phyloP scores from a whole-genome alignment of 2,797 vertebrate species.

The Myotis findleyi region DNA sequence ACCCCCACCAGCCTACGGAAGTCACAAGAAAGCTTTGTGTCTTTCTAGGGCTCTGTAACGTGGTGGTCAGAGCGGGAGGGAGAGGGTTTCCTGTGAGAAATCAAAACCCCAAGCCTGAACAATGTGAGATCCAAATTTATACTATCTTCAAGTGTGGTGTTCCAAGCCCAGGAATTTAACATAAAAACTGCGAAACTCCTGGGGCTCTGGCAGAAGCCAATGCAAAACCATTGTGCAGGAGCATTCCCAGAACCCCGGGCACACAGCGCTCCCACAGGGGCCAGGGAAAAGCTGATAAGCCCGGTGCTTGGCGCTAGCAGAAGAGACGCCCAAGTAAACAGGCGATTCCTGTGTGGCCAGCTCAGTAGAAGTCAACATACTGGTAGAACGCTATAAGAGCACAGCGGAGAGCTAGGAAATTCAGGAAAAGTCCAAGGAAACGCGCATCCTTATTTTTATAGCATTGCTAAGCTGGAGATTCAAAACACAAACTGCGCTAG shows the following conservation, averaged over 20 bases:
- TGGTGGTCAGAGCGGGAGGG: not conserved
- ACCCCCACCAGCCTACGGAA: not conserved
- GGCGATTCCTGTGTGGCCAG: not conserved
- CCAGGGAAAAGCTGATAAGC: not conserved
- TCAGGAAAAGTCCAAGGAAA: conserved; percentile 41
- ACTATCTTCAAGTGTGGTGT: conserved; percentile 2
- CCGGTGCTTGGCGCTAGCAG: not conserved
- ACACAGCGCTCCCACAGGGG: not conserved
- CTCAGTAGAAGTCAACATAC: not conserved
- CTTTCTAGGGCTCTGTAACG: conserved; percentile 9
- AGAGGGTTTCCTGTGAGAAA: conserved; percentile 71
- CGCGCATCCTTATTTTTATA: conserved; percentile 2
- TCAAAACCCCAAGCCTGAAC: conserved; percentile 42
- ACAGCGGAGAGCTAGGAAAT: not conserved
- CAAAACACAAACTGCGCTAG: not conserved
- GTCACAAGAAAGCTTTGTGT: conserved; percentile 24
- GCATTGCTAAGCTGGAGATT: not conserved
- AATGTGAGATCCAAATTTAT: conserved; percentile 50
- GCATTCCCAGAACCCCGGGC: not conserved
- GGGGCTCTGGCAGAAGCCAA: conserved; percentile 47
- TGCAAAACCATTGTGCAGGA: not conserved
- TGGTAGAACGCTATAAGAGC: not conserved
- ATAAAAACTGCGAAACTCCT: conserved; percentile 43
- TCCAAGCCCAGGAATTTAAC: conserved; percentile 60
- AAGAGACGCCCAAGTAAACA: not conserved